Evolutionary conservation across 2,888 invertebrate species (phyloP), one percentile per base, ranked within the genome.

Genomic region (Achlya flavicornis): DNA sequence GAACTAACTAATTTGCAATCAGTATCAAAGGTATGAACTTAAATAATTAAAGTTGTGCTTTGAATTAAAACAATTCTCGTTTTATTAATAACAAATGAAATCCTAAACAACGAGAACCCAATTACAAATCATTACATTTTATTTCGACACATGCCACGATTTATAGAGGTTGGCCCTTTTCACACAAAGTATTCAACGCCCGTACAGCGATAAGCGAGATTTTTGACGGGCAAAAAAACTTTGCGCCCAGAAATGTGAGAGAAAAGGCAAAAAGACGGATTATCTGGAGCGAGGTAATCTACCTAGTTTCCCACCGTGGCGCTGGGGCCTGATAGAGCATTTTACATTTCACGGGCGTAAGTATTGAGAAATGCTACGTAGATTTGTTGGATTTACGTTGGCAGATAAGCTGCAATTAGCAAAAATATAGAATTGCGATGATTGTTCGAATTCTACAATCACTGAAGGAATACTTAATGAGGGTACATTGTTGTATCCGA

Each of bases 221-320:
- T 53, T 53, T 53, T 53, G 53, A 53, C 53, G 53, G n/a, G 19
- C 53, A 53, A 53, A 53, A 53, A 19, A 53, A 53, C 14, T 53
- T 19, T 10, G 48, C 53, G 7, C 19, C 53, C 16, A 35, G 59
- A 62, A 63, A 63, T 38, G 19, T 16, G 53, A 16, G 53, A 53
- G 53, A 19, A 53, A 53, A 53, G 66, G 70, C 71, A 70, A 75
- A 73, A 74, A 76, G 76, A 78, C 68, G 77, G 75, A 82, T 76
- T 78, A 77, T 78, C 76, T 72, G 70, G 73, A 66, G 72, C 73
- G 74, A 71, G 71, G 69, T 77, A 75, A 81, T 79, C 80, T 73
- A 74, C 72, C 76, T 71, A 67, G 68, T 67, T 64, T 68, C 69
- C 67, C 66, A 69, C 66, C 64, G 69, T 69, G 57, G 57, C 59